Evolutionary conservation across 2,888 invertebrate genomes (phyloP), one percentile per base, ranked within the genome.

Genomic region (Trachelus stipa): DNA sequence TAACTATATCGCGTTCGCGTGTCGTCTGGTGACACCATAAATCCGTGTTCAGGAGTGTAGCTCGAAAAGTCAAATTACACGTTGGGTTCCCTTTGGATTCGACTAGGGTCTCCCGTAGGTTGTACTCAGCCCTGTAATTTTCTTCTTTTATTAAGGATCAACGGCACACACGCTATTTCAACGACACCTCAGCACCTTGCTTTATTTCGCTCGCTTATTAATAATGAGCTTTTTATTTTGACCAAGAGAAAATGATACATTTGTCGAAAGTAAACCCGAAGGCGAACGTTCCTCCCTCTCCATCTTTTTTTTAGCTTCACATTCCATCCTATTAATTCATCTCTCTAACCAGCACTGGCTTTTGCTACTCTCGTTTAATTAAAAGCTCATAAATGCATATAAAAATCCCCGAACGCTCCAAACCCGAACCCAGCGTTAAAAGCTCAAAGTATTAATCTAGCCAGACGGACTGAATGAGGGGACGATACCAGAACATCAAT

Each of bases 1-100:
- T 71, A 71, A 83, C 83, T 87, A 86, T 83, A 84, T 85, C 79
- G 84, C 79, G 74, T 80, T 85, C 75, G 83, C 86, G 85, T 86
- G 85, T 81, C 82, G 76, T 75, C 79, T 74, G 81, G 83, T 85
- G 84, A 85, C 87, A 87, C 75, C 79, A 78, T 78, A 34, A 83
- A 85, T 79, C 84, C 80, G 75, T 78, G 34, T 74, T 75, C 69
- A 40, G 78, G 69, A 40, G 40, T 37, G 12, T 40, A 75, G 68
- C 33, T 56, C 74, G 77, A 77, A 75, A 77, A 75, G 37, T n/a
- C 9, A 75, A 77, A 77, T 77, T 75, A 77, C 75, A 77, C 74
- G 71, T 77, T 75, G 40, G 68, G 30, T 40, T 37, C 34, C 71
- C 40, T 71, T 40, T 34, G 74, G 37, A 9, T 71, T 71, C 2